Evolutionary conservation across 2,888 invertebrate genomes (phyloP).

Genomic region (Aphelenchoides bicaudatus): DNA sequence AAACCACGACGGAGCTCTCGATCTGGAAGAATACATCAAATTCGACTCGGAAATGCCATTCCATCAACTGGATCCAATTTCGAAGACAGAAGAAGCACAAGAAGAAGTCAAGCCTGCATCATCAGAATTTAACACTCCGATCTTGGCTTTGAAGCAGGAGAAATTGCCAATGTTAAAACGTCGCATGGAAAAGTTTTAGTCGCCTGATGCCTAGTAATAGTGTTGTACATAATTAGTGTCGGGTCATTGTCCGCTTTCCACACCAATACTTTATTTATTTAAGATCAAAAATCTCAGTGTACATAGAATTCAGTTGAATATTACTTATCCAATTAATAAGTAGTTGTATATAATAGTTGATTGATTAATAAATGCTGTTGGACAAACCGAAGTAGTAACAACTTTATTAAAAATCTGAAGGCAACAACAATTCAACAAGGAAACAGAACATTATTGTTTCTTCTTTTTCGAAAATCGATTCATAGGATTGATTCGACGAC

Average conservation of each 20-base stretch:
- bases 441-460: not conserved
- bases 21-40: constrained; percentile 45
- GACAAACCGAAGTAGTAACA: no score
- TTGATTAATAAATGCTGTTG: no score
- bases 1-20: constrained; percentile 47
- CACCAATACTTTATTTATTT: constrained; percentile 6
- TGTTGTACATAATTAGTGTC: constrained; percentile 2
- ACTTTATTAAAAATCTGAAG: no score
- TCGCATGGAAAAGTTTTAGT: constrained; percentile 11
- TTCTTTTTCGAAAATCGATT: constrained; percentile 9
- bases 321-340: not conserved
- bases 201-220: not conserved
- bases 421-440: constrained; percentile 7
- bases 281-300: not conserved
- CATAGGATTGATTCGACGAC: constrained; percentile 10
- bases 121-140: constrained; percentile 8
- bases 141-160: constrained; percentile 23
- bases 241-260: not conserved
- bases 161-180: constrained; percentile 29
- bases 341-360: no score
- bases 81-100: constrained; percentile 1
- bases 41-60: constrained; percentile 49
- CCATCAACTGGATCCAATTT: constrained; percentile 45
- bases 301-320: no score
- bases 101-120: not conserved